Percentiles rank a stretch among this genome's conserved stretches.
These are phyloP conservation scores for Palaemon carinicauda DNA, from an alignment of 1,140 invertebrate species.

Conservation along the genomic window DNA sequence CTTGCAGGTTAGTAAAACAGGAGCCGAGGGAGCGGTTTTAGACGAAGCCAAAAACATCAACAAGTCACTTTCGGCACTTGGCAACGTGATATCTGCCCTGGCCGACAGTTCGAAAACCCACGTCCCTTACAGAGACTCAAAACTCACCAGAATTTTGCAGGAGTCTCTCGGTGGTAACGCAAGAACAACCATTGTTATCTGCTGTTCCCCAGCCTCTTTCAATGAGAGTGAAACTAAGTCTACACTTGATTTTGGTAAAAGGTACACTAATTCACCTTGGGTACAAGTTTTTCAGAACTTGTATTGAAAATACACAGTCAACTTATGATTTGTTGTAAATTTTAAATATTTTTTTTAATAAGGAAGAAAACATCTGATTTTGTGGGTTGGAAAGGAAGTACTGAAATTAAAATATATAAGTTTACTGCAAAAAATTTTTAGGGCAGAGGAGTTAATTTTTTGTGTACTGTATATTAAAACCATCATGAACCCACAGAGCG, in stretches of 20 bases:
- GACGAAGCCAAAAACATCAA: slow-evolving; percentile 99
- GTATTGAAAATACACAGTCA: neutral
- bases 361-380: no score
- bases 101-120: slow-evolving; percentile 89
- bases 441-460: neutral
- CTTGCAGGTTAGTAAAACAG: slow-evolving; percentile 93
- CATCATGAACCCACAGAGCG: slow-evolving; percentile 73
- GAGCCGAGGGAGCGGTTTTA: slow-evolving; percentile 97
- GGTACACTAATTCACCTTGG: slow-evolving; percentile 66
- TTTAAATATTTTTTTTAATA: neutral
- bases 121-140: slow-evolving; percentile 99
- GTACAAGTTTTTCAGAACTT: no score
- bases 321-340: neutral
- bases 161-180: slow-evolving; percentile 99
- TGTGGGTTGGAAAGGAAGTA: no score
- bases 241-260: slow-evolving; percentile 96
- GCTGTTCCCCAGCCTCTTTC: slow-evolving; percentile 98
- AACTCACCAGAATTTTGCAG: slow-evolving; percentile 97
- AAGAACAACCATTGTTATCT: slow-evolving; percentile 98
- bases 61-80: slow-evolving; percentile 97
- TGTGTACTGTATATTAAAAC: neutral
- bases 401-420: no score
- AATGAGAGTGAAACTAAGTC: slow-evolving; percentile 99
- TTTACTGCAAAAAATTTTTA: neutral
- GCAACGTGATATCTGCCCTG: slow-evolving; percentile 98